These are phyloP conservation scores for Ibidorhyncha struthersii DNA, from an alignment of 2,113 vertebrate species.

Conservation along the genomic window DNA sequence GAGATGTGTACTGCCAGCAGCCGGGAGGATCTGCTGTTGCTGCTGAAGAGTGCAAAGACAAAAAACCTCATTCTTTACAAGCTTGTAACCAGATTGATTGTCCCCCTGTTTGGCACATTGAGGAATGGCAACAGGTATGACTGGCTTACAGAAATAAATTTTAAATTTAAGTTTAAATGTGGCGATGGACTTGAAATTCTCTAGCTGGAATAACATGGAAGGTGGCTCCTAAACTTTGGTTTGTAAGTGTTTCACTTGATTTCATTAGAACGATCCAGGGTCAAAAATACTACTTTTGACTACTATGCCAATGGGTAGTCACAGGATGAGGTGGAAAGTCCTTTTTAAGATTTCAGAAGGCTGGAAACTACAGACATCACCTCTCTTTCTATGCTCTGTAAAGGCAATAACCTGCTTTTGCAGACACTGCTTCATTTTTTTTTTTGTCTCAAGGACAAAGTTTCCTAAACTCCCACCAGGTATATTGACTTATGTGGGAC, in stretches of 20 bases:
- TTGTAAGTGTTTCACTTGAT: not conserved
- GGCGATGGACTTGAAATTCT: not conserved
- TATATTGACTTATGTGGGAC: not conserved
- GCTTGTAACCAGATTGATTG: constrained; percentile 90
- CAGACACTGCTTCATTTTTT: not conserved
- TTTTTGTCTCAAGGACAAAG: not conserved
- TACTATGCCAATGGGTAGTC: not conserved
- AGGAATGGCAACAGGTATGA: constrained; percentile 89
- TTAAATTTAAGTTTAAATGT: not conserved
- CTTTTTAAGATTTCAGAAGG: not conserved
- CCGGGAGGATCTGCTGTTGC: constrained; percentile 52
- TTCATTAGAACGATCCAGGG: not conserved
- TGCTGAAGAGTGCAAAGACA: constrained; percentile 72
- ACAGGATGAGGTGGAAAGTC: not conserved
- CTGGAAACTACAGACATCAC: not conserved
- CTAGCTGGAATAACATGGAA: not conserved
- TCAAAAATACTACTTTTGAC: not conserved
- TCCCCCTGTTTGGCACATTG: constrained; percentile 84
- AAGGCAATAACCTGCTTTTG: not conserved
- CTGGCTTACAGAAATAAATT: not conserved
- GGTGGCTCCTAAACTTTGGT: not conserved
- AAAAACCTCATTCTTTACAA: constrained; percentile 81
- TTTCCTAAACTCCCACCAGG: not conserved
- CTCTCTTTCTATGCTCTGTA: not conserved
- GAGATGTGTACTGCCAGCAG: constrained; percentile 82